Base-by-base conservation (phyloP, 1,140 invertebrate species). In the Arctopsyche grandis region DNA sequence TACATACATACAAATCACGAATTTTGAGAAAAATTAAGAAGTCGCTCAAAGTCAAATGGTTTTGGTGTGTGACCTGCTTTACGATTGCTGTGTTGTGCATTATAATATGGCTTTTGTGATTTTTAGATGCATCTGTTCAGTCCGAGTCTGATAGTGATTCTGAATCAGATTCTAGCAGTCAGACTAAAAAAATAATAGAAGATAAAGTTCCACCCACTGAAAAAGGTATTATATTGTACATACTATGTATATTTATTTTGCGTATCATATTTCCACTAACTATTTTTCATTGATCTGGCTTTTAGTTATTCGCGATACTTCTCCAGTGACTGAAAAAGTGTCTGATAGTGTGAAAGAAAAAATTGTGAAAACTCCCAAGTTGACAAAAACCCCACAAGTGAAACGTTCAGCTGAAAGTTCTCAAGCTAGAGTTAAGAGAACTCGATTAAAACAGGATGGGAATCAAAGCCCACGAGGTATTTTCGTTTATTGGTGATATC, bases 131-230 rank as follows among this genome's bases (percentile, higher is more conserved):
- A n/a, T 92, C 91, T 1, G 88, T 89, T 48, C 89, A 89, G 56
- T 91, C 90, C 3, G 91, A 92, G 80, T 86, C 87, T 5, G 90
- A 90, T 21, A 88, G 88, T 24, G 91, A 91, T 80, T 91, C 90
- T 0, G 91, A 92, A 83, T 89, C 88, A 9, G 89, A 90, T 48
- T 87, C 84, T 24, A 88, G 89, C 66, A 85, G 85, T 5, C 88
- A 88, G 75, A 84, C 85, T 9, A 88, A 87, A 52, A 86, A 86
- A 76, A 79, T 82, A 10, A 85, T 85, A 7, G 87, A 88, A 9
- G 88, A 89, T 14, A 84, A 69, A 63, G 69, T 43, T 56, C 5
- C 83, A 9, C 7, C 77, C 21, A 76, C 69, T 38, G 81, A 82
- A 26, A 82, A 82, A 80, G 14, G 81, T 82, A 43, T 22, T 46